phyloP scores from a whole-genome alignment of 2,888 invertebrate genomes.

The Dolomedes plantarius region DNA sequence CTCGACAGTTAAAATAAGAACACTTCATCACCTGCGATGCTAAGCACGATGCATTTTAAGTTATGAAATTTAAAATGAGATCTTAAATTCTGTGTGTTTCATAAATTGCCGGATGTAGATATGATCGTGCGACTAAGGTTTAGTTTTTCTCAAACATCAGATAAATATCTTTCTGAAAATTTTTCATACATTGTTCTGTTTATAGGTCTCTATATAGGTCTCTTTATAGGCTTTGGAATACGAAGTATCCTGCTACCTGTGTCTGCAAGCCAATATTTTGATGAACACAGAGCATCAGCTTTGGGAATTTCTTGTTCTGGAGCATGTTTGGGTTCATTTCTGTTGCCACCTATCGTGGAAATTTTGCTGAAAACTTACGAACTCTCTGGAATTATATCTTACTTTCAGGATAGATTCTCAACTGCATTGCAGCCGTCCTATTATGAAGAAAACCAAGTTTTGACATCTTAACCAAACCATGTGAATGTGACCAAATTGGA shows the following conservation, averaged over 20 bases:
- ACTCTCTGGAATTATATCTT: constrained; percentile 69
- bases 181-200: too few relatives aligned
- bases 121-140: too few relatives aligned
- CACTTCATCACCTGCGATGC: too few relatives aligned
- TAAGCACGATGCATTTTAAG: too few relatives aligned
- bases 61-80: too few relatives aligned
- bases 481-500: not conserved
- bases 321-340: constrained; percentile 72
- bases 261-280: constrained; percentile 72
- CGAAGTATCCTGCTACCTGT: constrained; percentile 67
- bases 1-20: too few relatives aligned
- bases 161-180: too few relatives aligned
- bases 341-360: constrained; percentile 67
- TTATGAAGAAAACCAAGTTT: constrained; percentile 43
- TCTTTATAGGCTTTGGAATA: constrained; percentile 73
- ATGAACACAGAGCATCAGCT: constrained; percentile 69
- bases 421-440: constrained; percentile 59
- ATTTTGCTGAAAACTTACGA: constrained; percentile 55
- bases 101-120: too few relatives aligned
- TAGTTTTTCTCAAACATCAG: too few relatives aligned
- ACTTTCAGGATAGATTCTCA: constrained; percentile 62
- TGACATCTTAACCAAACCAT: not conserved
- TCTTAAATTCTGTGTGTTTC: too few relatives aligned
- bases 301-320: constrained; percentile 72
- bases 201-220: constrained; percentile 67